Conservation (phyloP, 2,888 invertebrate genomes). For the Thumatha senex region DNA sequence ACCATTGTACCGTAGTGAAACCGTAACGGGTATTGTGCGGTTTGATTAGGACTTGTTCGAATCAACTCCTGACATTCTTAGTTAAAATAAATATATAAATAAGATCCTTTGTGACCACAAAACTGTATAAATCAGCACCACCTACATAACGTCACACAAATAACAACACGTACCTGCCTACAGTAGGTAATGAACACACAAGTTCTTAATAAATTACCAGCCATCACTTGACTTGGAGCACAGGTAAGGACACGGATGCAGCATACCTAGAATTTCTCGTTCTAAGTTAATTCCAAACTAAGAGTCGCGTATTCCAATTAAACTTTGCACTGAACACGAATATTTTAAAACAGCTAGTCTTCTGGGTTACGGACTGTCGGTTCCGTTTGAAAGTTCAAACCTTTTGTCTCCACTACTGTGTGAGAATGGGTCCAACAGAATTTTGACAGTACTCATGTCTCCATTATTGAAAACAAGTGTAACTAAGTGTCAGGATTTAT, state of each 20-base stretch:
- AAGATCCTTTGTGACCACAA: not conserved
- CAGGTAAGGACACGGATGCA: conserved; percentile 12
- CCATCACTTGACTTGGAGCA: conserved; percentile 8
- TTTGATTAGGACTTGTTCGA: no score
- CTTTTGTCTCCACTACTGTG: no score
- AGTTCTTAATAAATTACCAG: conserved; percentile 11
- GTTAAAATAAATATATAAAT: no score
- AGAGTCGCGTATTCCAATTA: conserved; percentile 60
- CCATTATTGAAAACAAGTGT: no score
- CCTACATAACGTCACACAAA: conserved; percentile 8
- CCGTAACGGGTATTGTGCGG: no score
- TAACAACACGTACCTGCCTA: conserved; percentile 8
- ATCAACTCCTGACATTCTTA: no score
- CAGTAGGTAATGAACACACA: conserved; percentile 10
- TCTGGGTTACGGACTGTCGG: no score
- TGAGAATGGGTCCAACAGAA: no score
- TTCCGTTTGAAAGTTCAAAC: no score
- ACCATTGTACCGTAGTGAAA: no score
- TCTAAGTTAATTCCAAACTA: conserved; percentile 43
- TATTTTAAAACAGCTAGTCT: conserved; percentile 58
- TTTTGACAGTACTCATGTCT: no score
- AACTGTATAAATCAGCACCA: conserved; percentile 3
- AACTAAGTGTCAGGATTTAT: no score
- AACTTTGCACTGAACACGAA: conserved; percentile 56
- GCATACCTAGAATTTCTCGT: conserved; percentile 36